These are phyloP conservation scores for Synanthedon tipuliformis DNA, from an alignment of 2,888 invertebrate species.

Conservation along the genomic window DNA sequence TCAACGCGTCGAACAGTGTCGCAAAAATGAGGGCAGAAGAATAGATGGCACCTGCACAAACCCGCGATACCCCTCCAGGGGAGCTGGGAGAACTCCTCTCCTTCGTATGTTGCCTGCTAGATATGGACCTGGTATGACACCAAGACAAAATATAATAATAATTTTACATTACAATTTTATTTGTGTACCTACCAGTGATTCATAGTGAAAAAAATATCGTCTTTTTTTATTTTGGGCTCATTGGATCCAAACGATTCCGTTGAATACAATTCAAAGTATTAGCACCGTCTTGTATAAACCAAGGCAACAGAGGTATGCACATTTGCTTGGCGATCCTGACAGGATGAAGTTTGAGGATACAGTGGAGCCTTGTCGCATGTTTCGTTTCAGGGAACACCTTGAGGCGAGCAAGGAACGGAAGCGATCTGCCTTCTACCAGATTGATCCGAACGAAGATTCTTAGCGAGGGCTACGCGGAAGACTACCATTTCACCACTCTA, in stretches of 20 bases:
- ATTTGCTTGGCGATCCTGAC: no score
- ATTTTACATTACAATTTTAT: no score
- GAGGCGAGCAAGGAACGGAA: slow-evolving; percentile 20
- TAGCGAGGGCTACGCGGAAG: slow-evolving; percentile 17
- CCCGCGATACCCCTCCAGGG: slow-evolving; percentile 27
- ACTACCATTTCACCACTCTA: slow-evolving; percentile 19
- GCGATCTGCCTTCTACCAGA: slow-evolving; percentile 23
- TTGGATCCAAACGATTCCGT: no score
- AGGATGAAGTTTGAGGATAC: no score
- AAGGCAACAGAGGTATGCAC: no score
- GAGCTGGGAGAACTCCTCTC: slow-evolving; percentile 34
- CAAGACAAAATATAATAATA: no score
- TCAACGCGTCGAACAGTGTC: slow-evolving; percentile 29
- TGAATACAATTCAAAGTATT: no score
- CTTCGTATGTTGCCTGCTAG: slow-evolving; percentile 30
- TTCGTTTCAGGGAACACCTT: slow-evolving; percentile 2
- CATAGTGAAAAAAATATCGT: no score
- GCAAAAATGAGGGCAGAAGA: slow-evolving; percentile 33
- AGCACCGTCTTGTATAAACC: no score
- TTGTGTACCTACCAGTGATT: no score
- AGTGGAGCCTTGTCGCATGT: no score
- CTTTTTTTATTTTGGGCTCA: no score
- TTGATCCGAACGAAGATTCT: slow-evolving; percentile 20
- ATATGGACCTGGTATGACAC: slow-evolving; percentile 25
- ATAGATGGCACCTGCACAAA: slow-evolving; percentile 49